Evolutionary conservation across 2,888 invertebrate species (phyloP).

Genomic region (Machimus rusticus): DNA sequence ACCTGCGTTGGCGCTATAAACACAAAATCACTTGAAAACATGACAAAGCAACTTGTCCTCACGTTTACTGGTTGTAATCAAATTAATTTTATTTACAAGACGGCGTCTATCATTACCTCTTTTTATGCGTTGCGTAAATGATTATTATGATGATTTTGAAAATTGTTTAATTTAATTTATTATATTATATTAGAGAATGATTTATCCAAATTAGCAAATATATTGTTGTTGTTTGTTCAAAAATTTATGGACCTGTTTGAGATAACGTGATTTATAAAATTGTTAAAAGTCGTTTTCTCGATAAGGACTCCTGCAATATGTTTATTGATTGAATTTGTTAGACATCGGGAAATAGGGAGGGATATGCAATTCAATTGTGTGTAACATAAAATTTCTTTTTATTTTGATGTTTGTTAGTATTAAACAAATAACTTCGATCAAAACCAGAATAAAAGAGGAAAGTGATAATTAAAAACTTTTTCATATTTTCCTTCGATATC

Average conservation of each 20-base stretch:
- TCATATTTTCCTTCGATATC: neutral
- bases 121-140: too few species aligned
- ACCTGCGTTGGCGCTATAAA: neutral
- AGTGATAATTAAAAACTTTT: neutral
- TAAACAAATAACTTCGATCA: conserved; percentile 27
- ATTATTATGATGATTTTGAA: too few species aligned
- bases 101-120: too few species aligned
- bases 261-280: too few species aligned
- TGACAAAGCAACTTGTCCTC: too few species aligned
- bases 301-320: neutral
- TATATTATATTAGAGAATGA: too few species aligned
- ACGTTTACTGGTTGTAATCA: too few species aligned
- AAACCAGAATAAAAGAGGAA: neutral
- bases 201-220: too few species aligned
- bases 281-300: neutral
- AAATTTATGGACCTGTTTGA: too few species aligned
- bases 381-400: conserved; percentile 11
- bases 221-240: too few species aligned
- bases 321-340: neutral
- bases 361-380: neutral
- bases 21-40: neutral
- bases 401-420: conserved; percentile 17
- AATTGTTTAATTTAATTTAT: too few species aligned
- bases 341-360: neutral
- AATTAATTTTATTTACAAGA: too few species aligned